These are phyloP conservation scores for Centrocercus urophasianus DNA, from an alignment of 2,113 vertebrate species.

Conservation along the genomic window DNA sequence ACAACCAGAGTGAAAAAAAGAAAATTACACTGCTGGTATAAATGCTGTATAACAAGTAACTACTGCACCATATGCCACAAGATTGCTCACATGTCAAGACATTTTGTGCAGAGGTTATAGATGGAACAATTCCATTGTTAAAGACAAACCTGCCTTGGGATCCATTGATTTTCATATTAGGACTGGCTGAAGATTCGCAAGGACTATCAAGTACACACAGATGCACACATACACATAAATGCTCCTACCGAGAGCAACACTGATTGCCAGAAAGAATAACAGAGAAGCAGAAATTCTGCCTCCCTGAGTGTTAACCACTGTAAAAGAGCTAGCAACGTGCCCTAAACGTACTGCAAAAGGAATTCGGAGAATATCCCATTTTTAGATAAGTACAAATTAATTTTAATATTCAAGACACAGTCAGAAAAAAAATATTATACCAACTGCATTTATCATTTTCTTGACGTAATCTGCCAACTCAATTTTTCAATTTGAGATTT, in stretches of 20 bases:
- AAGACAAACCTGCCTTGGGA: conserved; percentile 1
- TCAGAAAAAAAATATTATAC: neutral
- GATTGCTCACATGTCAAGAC: neutral
- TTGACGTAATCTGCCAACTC: neutral
- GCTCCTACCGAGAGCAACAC: neutral
- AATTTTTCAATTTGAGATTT: neutral
- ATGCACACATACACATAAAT: neutral
- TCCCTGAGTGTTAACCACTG: neutral
- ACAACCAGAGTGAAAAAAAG: neutral
- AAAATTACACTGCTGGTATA: neutral
- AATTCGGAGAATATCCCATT: neutral
- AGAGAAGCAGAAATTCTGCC: neutral
- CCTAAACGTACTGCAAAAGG: neutral
- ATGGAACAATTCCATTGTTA: neutral
- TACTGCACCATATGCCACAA: neutral
- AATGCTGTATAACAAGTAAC: neutral
- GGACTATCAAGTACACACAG: conserved; percentile 5
- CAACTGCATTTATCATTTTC: neutral
- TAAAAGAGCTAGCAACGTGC: neutral
- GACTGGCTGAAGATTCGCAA: conserved; percentile 8
- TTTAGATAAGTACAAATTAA: neutral
- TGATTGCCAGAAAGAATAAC: neutral
- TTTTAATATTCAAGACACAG: neutral
- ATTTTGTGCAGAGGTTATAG: neutral
- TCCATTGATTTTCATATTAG: conserved; percentile 11